Evolutionary conservation across 2,113 vertebrate genomes (phyloP), one percentile per base, ranked within the genome.

Genomic region (Pollachius pollachius): DNA sequence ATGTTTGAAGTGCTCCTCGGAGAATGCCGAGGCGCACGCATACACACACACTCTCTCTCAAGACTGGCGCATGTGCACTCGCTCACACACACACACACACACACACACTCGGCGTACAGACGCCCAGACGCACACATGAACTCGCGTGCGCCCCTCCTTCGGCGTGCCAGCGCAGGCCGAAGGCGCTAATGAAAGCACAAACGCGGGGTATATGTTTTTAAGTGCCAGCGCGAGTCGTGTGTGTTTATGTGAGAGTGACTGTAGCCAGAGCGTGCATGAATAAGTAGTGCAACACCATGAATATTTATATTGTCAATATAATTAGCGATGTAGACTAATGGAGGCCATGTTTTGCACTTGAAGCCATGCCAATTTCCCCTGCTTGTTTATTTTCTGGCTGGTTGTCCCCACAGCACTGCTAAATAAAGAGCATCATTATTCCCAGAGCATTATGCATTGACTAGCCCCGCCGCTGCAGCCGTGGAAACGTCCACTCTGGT

Each of bases 291-390:
- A 71, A 75, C 85, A 72, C 54, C 85, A 92, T 92, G 91, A 92
- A 92, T 92, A 93, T 93, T 93, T 91, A 92, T 90, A 90, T 81
- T 90, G 85, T 91, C 85, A 90, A 88, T 92, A 92, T 92, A 91
- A 91, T 92, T 92, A 92, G 89, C 84, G 57, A 85, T 84, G 86
- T 88, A 86, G 89, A 85, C 87, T 89, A 89, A 90, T 90, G 84
- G 89, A 90, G 87, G 79, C 81, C 79, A 85, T 85, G 83, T 88
- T 90, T 88, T 90, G 87, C 88, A 86, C 86, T 90, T 90, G 87
- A 89, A 89, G 86, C 80, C 81, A 86, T 86, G 88, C 85, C 86
- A 90, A 73, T 87, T 90, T 85, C 79, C 83, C 76, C 81, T 72
- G 72, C 78, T 88, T 87, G 87, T 92, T 92, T 90, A 90, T 89